phyloP scores from a whole-genome alignment of 2,888 invertebrate species.

The Perizoma flavofasciatum region DNA sequence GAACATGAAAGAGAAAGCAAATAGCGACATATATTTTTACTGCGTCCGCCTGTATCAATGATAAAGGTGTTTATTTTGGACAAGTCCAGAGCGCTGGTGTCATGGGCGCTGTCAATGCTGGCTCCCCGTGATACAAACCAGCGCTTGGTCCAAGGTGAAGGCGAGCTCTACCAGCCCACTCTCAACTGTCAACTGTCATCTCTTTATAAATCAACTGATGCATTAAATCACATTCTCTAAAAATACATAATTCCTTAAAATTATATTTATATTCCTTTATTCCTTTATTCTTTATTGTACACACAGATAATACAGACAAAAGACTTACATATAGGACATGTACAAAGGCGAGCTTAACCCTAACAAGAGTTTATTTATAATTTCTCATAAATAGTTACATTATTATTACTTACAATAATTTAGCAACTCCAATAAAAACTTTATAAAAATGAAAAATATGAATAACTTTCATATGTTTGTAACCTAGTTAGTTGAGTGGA shows the following conservation, averaged over 20 bases:
- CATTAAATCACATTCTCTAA: slow-evolving; percentile 46
- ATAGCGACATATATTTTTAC: slow-evolving; percentile 62
- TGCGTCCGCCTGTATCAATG: slow-evolving; percentile 63
- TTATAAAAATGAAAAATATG: no score
- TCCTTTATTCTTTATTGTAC: no score
- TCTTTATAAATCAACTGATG: slow-evolving; percentile 69
- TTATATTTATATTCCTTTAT: background rate
- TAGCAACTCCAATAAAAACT: no score
- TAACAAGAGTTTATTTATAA: no score
- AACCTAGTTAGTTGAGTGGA: no score
- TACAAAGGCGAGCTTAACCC: no score
- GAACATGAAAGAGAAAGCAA: slow-evolving; percentile 44
- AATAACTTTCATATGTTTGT: no score
- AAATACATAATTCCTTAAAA: slow-evolving; percentile 34
- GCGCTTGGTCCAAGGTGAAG: slow-evolving; percentile 76
- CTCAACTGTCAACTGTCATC: slow-evolving; percentile 57
- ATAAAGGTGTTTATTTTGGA: slow-evolving; percentile 73
- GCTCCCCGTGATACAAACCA: slow-evolving; percentile 69
- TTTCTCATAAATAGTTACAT: no score
- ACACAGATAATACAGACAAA: no score
- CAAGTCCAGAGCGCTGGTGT: slow-evolving; percentile 60
- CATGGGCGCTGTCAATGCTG: slow-evolving; percentile 73
- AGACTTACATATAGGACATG: no score
- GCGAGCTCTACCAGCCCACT: slow-evolving; percentile 57
- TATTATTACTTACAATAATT: no score